These are phyloP conservation scores for Matsumurasca onukii DNA, from an alignment of 1,140 invertebrate genomes.

Conservation along the genomic window DNA sequence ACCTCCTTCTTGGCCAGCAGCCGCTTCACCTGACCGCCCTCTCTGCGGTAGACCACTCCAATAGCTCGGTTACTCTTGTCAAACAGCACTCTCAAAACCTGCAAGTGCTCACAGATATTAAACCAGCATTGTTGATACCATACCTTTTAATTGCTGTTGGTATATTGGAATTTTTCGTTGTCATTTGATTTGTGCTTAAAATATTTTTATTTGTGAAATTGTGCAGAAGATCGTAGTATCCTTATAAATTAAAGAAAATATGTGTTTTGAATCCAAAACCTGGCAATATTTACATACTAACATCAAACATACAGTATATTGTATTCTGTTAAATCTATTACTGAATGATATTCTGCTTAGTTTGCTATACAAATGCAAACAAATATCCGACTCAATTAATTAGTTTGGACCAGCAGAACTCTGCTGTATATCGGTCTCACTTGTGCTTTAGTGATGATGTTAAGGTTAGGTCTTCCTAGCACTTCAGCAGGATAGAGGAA, in stretches of 20 bases:
- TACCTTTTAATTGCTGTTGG: neutral
- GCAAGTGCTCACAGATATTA: neutral
- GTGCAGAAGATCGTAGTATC: too few species aligned
- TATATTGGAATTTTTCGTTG: neutral
- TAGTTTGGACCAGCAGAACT: too few species aligned
- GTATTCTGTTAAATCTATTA: too few species aligned
- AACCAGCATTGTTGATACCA: neutral
- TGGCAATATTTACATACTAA: too few species aligned
- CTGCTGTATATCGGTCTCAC: too few species aligned
- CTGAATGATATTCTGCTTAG: too few species aligned
- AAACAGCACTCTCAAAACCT: constrained; percentile 63
- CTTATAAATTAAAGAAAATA: too few species aligned
- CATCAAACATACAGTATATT: too few species aligned
- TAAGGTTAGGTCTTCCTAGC: constrained; percentile 59
- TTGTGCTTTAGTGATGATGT: constrained; percentile 52
- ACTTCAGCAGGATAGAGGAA: constrained; percentile 60
- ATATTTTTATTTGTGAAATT: neutral
- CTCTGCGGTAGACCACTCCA: constrained; percentile 45
- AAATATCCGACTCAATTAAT: too few species aligned
- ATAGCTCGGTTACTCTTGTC: constrained; percentile 58
- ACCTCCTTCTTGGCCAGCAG: constrained; percentile 56
- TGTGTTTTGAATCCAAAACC: too few species aligned
- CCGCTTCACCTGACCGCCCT: constrained; percentile 47
- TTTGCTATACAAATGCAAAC: too few species aligned
- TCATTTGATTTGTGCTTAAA: neutral